Evolutionary conservation across 2,888 invertebrate species (phyloP), one percentile per base, ranked within the genome.

Genomic region (Hirtodrosophila trivittata): DNA sequence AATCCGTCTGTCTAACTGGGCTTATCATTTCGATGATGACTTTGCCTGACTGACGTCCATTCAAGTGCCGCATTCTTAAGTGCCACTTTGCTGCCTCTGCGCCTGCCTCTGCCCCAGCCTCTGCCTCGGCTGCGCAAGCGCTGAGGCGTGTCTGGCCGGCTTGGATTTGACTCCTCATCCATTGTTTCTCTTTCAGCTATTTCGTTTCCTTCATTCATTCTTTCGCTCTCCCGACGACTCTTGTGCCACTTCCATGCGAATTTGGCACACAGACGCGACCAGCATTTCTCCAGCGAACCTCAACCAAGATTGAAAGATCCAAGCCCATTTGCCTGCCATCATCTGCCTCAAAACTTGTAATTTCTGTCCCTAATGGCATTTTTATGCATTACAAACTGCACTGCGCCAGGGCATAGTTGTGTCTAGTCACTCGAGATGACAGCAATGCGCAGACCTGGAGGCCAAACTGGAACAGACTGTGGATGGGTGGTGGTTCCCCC

Each of bases 1-100:
- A 30, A 26, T 52, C 64, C 51, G 49, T 62, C 64, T 56, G 52
- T 46, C 70, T 76, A 66, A 74, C 62, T 65, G 75, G 64, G 66
- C 77, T 75, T 75, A 75, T 77, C 77, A 74, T 56, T 74, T 32
- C 51, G 13, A 16, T 41, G 52, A 43, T 49, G 47, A 60, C 47
- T 39, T 76, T 59, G 70, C 66, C 75, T 67, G 75, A 75, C 71
- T 77, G 75, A 43, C 66, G 64, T 37, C 62, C 66, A 75, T 75
- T 75, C 75, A 66, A 63, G 45, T 43, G 67, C 58, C 54, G 62
- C 47, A 46, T 69, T 74, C 69, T 68, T 65, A 76, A 72, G 58
- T 77, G 75, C 51, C 69, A 77, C 65, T 68, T 62, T 64, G 54
- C 30, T 45, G 51, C 16, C 14, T 16, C 14, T 52, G 51, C 26